A percentile compares a stretch with the other conserved stretches of the same genome.
Conservation (phyloP, 2,797 vertebrate genomes). For the Typhlichthys eigenmanni region DNA sequence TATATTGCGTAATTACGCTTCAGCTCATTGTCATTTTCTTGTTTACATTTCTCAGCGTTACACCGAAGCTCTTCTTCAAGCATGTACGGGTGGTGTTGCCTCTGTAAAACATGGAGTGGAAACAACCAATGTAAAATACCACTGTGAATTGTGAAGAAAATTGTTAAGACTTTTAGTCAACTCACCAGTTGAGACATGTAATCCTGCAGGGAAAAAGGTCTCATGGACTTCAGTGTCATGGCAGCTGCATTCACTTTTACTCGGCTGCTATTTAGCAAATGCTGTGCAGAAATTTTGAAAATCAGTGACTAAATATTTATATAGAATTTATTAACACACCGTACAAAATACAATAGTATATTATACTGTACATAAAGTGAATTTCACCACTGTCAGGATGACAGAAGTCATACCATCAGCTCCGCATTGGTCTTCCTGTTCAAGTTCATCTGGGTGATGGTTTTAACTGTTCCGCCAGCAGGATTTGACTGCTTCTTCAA, state of each 20-base stretch:
- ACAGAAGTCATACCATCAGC: slow-evolving; percentile 58
- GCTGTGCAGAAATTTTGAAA: slow-evolving; percentile 44
- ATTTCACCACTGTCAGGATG: background rate
- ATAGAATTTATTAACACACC: too few species aligned
- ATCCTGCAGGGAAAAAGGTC: slow-evolving; percentile 10
- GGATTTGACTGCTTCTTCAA: slow-evolving; percentile 38
- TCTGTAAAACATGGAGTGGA: slow-evolving; percentile 30
- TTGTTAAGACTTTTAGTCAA: background rate
- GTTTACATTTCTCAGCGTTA: slow-evolving; percentile 49
- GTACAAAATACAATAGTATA: background rate
- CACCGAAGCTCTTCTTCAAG: background rate
- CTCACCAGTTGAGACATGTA: slow-evolving; percentile 60
- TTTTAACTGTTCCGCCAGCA: slow-evolving; percentile 3
- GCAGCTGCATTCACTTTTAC: slow-evolving; percentile 32
- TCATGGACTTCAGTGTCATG: slow-evolving; percentile 29
- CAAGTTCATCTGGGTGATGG: slow-evolving; percentile 11
- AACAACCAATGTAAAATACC: background rate
- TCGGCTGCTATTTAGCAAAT: slow-evolving; percentile 55
- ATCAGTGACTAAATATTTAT: background rate
- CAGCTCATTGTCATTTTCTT: slow-evolving; percentile 36
- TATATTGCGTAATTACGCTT: slow-evolving; percentile 36
- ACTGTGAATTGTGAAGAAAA: background rate
- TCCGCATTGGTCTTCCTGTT: slow-evolving; percentile 52
- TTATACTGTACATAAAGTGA: background rate
- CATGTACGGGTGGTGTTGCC: slow-evolving; percentile 44